These are phyloP conservation scores for Mesaphorura yosii DNA, from an alignment of 1,140 invertebrate genomes.

Conservation along the genomic window DNA sequence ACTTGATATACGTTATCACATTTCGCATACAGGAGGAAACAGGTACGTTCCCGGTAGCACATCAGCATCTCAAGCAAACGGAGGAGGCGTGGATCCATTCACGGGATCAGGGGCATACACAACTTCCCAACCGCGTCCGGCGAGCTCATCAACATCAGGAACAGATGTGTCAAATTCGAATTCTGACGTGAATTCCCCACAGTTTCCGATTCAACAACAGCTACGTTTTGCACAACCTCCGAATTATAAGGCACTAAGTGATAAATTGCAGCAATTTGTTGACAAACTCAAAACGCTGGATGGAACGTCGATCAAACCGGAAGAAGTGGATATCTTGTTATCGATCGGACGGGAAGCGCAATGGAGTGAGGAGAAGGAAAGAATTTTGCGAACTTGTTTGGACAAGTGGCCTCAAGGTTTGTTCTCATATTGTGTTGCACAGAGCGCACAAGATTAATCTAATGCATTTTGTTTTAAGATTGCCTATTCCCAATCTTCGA, in stretches of 20 bases:
- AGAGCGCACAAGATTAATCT: neutral
- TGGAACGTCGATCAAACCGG: too few species aligned
- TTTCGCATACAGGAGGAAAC: constrained; percentile 38
- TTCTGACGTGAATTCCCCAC: too few species aligned
- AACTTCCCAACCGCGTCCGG: too few species aligned
- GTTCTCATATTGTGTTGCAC: neutral
- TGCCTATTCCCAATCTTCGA: constrained; percentile 77
- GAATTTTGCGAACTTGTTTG: constrained; percentile 53
- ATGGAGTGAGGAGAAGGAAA: constrained; percentile 40
- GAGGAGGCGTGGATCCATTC: constrained; percentile 34
- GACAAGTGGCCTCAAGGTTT: constrained; percentile 59
- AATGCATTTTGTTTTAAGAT: constrained; percentile 42
- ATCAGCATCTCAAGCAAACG: neutral
- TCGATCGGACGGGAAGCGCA: neutral
- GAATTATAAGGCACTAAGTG: constrained; percentile 15
- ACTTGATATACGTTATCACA: too few species aligned
- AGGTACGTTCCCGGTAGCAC: constrained; percentile 40
- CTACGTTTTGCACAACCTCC: constrained; percentile 27
- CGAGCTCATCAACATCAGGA: neutral
- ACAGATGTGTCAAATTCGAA: constrained; percentile 1
- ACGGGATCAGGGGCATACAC: constrained; percentile 37
- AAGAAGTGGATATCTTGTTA: too few species aligned
- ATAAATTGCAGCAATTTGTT: constrained; percentile 22
- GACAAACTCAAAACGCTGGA: too few species aligned
- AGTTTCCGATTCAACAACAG: constrained; percentile 12